These are phyloP conservation scores for Erpornis zantholeuca DNA, from an alignment of 2,113 vertebrate species.

Conservation along the genomic window DNA sequence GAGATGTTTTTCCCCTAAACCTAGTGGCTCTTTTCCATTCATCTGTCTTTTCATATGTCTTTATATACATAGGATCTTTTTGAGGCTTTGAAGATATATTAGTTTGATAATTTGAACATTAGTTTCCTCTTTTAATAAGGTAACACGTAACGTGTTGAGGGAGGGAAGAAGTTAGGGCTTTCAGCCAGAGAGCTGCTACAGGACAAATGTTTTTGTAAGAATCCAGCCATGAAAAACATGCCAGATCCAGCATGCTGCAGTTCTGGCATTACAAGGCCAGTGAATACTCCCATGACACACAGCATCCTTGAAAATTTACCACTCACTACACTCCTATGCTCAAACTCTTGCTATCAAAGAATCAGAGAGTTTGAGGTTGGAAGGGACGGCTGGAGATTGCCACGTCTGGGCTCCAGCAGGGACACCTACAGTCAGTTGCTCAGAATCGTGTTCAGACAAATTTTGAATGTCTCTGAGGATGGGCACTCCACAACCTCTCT, in stretches of 20 bases:
- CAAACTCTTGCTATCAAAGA: not conserved
- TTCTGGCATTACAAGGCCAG: not conserved
- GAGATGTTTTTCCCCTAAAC: not conserved
- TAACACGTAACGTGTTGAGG: not conserved
- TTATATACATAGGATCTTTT: not conserved
- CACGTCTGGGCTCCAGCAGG: not conserved
- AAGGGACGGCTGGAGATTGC: not conserved
- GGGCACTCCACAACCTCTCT: not conserved
- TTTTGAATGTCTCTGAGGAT: not conserved
- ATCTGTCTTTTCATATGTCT: not conserved
- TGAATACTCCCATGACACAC: not conserved
- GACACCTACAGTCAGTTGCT: fast-evolving
- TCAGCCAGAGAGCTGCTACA: not conserved
- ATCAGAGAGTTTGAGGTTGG: not conserved
- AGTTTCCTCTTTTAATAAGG: not conserved
- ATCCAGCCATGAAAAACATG: not conserved
- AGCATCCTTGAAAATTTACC: not conserved
- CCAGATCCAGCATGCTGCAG: not conserved
- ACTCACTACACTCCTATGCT: not conserved
- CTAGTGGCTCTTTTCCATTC: not conserved
- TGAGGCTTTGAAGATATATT: not conserved
- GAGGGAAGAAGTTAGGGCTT: not conserved
- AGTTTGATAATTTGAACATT: not conserved
- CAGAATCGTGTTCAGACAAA: not conserved
- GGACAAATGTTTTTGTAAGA: not conserved